Evolutionary conservation across 2,888 invertebrate species (phyloP).

Genomic region (Drosophila mercatorum): DNA sequence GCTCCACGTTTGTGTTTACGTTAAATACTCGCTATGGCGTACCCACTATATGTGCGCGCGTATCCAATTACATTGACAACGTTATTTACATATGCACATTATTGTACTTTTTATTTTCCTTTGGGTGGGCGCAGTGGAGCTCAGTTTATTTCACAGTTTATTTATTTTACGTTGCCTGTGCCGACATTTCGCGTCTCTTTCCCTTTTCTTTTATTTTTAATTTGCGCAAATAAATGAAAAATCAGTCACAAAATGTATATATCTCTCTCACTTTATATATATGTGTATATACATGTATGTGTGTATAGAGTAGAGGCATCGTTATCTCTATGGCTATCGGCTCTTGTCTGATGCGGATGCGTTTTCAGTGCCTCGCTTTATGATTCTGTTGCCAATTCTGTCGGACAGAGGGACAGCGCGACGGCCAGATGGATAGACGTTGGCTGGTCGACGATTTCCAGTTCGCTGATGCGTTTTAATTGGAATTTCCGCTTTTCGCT

Average conservation of each 20-base stretch:
- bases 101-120: slow-evolving; percentile 60
- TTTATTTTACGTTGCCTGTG: slow-evolving; percentile 56
- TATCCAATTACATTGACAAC: slow-evolving; percentile 81
- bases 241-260: slow-evolving; percentile 55
- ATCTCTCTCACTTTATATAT: not conserved
- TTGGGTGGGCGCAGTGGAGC: slow-evolving; percentile 19
- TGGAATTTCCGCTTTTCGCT: slow-evolving; percentile 75
- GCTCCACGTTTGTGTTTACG: slow-evolving; percentile 44
- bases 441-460: slow-evolving; percentile 37
- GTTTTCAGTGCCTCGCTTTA: slow-evolving; percentile 29
- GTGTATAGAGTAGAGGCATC: slow-evolving; percentile 4
- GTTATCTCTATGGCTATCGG: slow-evolving; percentile 40
- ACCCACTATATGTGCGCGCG: slow-evolving; percentile 22
- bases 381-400: slow-evolving; percentile 43
- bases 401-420: slow-evolving; percentile 1
- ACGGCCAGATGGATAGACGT: slow-evolving; percentile 3
- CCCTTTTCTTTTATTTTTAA: slow-evolving; percentile 48
- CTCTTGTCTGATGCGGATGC: slow-evolving; percentile 33
- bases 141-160: slow-evolving; percentile 70
- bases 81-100: slow-evolving; percentile 73
- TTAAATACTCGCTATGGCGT: slow-evolving; percentile 62
- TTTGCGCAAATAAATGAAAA: slow-evolving; percentile 71
- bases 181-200: slow-evolving; percentile 41
- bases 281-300: not conserved
- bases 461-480: slow-evolving; percentile 75